Conservation (phyloP, 2,888 invertebrate genomes). For the Macrophya annulata region DNA sequence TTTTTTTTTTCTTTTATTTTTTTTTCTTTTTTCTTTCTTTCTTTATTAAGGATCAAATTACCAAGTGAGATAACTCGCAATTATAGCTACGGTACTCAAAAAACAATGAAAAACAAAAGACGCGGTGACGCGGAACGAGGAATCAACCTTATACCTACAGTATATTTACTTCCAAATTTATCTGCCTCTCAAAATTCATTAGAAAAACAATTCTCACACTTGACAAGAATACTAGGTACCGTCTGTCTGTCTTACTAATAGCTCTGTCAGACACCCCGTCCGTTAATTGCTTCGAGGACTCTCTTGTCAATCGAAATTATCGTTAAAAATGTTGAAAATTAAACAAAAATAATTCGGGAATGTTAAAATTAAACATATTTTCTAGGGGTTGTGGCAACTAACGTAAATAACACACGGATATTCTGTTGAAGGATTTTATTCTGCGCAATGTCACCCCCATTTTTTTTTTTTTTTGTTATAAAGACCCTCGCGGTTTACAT, state of each 20-base stretch:
- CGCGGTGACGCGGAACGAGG: not conserved
- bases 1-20: not conserved
- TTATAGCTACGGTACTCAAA: conserved; percentile 14
- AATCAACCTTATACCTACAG: not conserved
- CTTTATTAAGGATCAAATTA: conserved; percentile 10
- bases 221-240: not conserved
- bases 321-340: not conserved
- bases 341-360: not conserved
- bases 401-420: too few relatives aligned
- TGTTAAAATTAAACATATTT: too few relatives aligned
- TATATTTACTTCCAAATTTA: not conserved
- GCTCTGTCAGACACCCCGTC: not conserved
- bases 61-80: conserved; percentile 26
- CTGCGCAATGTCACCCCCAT: too few relatives aligned
- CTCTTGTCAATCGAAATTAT: not conserved
- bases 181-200: not conserved
- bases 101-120: conserved; percentile 16
- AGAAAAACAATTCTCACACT: not conserved
- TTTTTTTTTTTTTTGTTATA: too few relatives aligned
- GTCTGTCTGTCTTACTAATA: not conserved
- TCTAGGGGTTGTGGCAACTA: too few relatives aligned
- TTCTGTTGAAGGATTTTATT: too few relatives aligned
- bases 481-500: too few relatives aligned
- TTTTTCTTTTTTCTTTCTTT: not conserved
- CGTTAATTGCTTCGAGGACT: not conserved